These are phyloP conservation scores for Chelidonichthys spinosus DNA, from an alignment of 2,797 vertebrate genomes.

Conservation along the genomic window DNA sequence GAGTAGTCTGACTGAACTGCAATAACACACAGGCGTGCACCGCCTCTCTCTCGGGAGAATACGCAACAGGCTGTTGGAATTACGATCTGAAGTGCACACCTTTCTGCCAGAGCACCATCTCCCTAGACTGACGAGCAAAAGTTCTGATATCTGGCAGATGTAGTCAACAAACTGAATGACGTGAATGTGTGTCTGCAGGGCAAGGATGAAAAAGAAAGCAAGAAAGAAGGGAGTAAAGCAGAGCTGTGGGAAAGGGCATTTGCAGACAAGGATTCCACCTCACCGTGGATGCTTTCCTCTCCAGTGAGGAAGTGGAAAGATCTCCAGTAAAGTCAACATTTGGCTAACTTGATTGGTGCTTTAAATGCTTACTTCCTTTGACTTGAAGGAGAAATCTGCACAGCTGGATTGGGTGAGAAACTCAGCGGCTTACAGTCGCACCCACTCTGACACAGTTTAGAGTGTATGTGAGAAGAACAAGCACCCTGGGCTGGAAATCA, in stretches of 20 bases:
- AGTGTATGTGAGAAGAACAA: not conserved
- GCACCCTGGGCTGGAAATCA: not conserved
- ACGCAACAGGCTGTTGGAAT: slow-evolving; percentile 13
- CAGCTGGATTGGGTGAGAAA: slow-evolving; percentile 28
- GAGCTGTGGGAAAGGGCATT: not conserved
- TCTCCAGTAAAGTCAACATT: slow-evolving; percentile 2
- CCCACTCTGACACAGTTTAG: not conserved
- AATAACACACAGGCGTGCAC: slow-evolving; percentile 17
- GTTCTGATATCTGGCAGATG: slow-evolving; percentile 6
- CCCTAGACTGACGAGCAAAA: slow-evolving; percentile 13
- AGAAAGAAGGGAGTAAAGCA: not conserved
- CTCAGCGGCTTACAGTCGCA: slow-evolving; percentile 2
- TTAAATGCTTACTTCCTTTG: slow-evolving; percentile 6
- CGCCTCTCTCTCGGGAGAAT: slow-evolving; percentile 20
- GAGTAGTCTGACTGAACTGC: too few species aligned
- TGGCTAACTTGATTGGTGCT: slow-evolving; percentile 9
- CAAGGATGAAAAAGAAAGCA: not conserved
- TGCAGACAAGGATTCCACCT: slow-evolving; percentile 2
- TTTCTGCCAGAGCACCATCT: slow-evolving; percentile 21
- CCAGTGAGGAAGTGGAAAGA: not conserved
- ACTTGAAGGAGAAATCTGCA: slow-evolving; percentile 18
- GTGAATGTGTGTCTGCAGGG: slow-evolving; percentile 9
- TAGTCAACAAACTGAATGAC: slow-evolving; percentile 14
- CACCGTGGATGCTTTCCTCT: slow-evolving; percentile 14
- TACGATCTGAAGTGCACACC: slow-evolving; percentile 2